Conservation (phyloP, 2,888 invertebrate species). For the Archaeoteleia sp. region DNA sequence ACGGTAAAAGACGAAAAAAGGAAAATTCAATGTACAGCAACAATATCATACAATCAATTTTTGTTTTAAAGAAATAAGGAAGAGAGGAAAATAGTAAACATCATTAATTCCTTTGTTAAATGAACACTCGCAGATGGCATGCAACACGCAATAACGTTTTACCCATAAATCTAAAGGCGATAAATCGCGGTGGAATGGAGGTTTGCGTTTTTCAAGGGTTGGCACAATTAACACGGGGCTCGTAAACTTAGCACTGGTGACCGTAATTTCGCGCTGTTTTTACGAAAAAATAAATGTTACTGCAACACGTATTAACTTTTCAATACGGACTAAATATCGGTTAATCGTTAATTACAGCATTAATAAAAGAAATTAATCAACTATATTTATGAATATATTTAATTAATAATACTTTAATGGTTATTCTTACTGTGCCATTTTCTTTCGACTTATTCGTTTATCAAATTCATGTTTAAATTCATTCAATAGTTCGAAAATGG, state of each 20-base stretch:
- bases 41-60: too few species aligned
- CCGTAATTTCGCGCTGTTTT: conserved; percentile 55
- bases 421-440: too few species aligned
- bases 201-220: conserved; percentile 45
- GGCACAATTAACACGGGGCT: conserved; percentile 63
- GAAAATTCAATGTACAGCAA: too few species aligned
- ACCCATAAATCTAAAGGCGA: conserved; percentile 53
- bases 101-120: conserved; percentile 30
- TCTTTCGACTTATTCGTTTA: too few species aligned
- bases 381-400: too few species aligned
- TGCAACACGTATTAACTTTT: conserved; percentile 14
- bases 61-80: not conserved
- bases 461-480: too few species aligned
- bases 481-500: too few species aligned
- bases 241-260: conserved; percentile 58
- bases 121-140: conserved; percentile 38
- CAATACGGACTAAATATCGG: conserved; percentile 10
- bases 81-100: not conserved
- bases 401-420: too few species aligned
- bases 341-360: too few species aligned
- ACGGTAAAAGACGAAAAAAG: too few species aligned
- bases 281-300: conserved; percentile 32
- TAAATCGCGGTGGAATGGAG: conserved; percentile 53
- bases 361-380: too few species aligned
- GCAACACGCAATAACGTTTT: conserved; percentile 53